Conservation (phyloP, 37 sponge, comb jelly and placozoan genomes). For the Agelas oroides region DNA sequence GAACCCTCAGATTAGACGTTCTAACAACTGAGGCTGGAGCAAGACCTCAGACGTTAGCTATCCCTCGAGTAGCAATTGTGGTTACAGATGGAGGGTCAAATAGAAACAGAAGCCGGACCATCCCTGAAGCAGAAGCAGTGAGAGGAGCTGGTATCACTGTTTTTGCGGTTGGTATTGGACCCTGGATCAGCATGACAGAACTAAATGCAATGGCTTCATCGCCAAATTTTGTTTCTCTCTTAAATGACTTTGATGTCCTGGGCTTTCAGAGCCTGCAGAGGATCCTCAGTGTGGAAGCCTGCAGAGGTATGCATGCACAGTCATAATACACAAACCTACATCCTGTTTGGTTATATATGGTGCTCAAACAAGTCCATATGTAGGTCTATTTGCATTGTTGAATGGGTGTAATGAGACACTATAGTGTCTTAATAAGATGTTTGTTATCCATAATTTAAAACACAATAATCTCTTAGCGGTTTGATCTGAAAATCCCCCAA, state of each 20-base stretch:
- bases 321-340: too few species aligned
- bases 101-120: slow-evolving; percentile 3
- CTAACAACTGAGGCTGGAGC: slow-evolving; percentile 48
- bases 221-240: slow-evolving; percentile 18
- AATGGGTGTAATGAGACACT: neutral
- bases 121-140: slow-evolving; percentile 36
- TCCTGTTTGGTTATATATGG: neutral
- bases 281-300: slow-evolving; percentile 48
- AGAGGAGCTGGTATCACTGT: slow-evolving; percentile 13
- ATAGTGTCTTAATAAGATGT: neutral
- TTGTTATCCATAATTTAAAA: too few species aligned
- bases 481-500: too few species aligned
- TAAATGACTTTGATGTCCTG: slow-evolving; percentile 20
- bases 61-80: slow-evolving; percentile 58
- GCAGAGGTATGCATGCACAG: slow-evolving; percentile 50
- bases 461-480: too few species aligned
- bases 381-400: neutral
- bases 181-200: slow-evolving; percentile 13
- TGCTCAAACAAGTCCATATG: neutral
- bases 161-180: slow-evolving; percentile 53
- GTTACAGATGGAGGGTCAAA: slow-evolving; percentile 71
- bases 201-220: slow-evolving; percentile 40
- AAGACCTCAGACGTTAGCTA: slow-evolving; percentile 7
- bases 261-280: slow-evolving; percentile 29
- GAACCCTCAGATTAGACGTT: neutral